Evolutionary conservation across 2,113 vertebrate genomes (phyloP).

Genomic region (Chitala chitala): DNA sequence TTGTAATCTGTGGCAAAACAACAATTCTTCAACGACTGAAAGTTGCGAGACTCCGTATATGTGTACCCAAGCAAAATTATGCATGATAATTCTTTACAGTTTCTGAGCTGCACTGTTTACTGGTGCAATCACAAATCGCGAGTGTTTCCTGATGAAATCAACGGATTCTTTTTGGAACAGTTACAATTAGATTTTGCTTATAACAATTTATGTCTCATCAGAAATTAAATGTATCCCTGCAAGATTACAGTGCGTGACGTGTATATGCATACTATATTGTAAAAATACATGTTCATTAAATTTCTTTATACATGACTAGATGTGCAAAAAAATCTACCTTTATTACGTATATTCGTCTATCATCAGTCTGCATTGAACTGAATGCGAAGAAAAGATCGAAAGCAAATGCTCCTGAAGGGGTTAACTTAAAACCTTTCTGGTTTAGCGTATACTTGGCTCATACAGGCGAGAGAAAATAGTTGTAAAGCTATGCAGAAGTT

Average conservation of each 20-base stretch:
- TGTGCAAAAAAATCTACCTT: not conserved
- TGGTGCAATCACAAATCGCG: not conserved
- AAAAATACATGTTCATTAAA: conserved; percentile 1
- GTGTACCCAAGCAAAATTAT: not conserved
- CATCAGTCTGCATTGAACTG: conserved; percentile 23
- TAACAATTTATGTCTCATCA: not conserved
- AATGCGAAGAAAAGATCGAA: conserved; percentile 14
- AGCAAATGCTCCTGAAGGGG: conserved; percentile 44
- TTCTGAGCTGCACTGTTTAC: not conserved
- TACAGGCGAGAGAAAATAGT: conserved; percentile 59
- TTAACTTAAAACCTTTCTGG: conserved; percentile 54
- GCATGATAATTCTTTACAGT: not conserved
- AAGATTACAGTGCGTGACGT: not conserved
- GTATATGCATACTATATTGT: not conserved
- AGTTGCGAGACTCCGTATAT: not conserved
- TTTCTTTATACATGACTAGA: not conserved
- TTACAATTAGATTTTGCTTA: not conserved
- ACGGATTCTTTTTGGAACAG: not conserved
- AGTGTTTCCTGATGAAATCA: not conserved
- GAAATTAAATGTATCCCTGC: not conserved
- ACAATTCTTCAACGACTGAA: not conserved
- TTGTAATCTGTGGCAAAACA: not conserved
- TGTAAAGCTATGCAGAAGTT: conserved; percentile 78
- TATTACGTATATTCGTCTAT: not conserved
- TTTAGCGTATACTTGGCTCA: conserved; percentile 62